A percentile compares a stretch with the other conserved stretches of the same genome.
Evolutionary conservation across 1,140 invertebrate genomes (phyloP).

Genomic region (Nasonia vitripennis): DNA sequence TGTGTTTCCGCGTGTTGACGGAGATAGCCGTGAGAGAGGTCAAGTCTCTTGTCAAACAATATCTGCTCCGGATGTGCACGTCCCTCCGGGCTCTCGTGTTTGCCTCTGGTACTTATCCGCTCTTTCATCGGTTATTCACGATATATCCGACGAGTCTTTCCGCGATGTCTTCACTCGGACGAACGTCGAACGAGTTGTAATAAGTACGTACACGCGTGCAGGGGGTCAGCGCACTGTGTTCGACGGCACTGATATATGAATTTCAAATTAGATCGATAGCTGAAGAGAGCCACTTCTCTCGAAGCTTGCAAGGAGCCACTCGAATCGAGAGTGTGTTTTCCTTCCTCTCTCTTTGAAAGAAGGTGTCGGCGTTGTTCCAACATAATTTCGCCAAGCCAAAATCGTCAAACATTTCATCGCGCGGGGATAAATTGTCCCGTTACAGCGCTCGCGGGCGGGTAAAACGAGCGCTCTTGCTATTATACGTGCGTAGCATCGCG

Average conservation of each 20-base stretch:
- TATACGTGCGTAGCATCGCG: too few relatives aligned
- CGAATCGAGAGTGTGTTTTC: slow-evolving; percentile 26
- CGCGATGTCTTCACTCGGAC: background rate
- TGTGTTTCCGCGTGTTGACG: background rate
- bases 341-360: background rate
- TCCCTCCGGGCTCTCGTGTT: background rate
- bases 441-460: too few relatives aligned
- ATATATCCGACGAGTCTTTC: background rate
- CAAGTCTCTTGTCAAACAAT: background rate
- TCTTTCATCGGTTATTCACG: slow-evolving; percentile 2
- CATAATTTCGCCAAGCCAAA: background rate
- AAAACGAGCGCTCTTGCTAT: too few relatives aligned
- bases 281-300: slow-evolving; percentile 42
- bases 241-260: slow-evolving; percentile 19
- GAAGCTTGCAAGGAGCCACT: slow-evolving; percentile 21
- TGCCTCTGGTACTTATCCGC: background rate
- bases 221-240: slow-evolving; percentile 16
- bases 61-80: background rate
- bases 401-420: too few relatives aligned
- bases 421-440: too few relatives aligned
- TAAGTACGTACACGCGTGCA: too few relatives aligned
- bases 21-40: background rate
- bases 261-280: slow-evolving; percentile 50
- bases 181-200: background rate
- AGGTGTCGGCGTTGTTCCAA: background rate